phyloP scores from a whole-genome alignment of 2,113 vertebrate genomes.

The Brienomyrus longianalis region DNA sequence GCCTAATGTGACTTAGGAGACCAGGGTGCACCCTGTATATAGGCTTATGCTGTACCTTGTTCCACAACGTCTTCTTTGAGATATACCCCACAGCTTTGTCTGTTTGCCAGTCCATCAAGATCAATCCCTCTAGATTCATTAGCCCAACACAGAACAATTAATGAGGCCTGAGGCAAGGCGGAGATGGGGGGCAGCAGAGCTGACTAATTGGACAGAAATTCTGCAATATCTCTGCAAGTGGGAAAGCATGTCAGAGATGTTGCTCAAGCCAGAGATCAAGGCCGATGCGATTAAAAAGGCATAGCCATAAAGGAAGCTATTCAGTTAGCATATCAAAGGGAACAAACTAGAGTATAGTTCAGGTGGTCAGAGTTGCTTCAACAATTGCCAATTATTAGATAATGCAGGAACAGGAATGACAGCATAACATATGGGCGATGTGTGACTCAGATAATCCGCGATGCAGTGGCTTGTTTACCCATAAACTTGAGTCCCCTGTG shows the following conservation, averaged over 20 bases:
- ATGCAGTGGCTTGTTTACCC: background rate
- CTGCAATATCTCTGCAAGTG: background rate
- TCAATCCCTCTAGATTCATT: background rate
- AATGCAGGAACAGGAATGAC: background rate
- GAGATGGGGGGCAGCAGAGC: background rate
- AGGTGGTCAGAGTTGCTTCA: background rate
- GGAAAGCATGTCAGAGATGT: background rate
- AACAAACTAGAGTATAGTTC: background rate
- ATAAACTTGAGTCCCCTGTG: background rate
- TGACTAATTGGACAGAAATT: background rate
- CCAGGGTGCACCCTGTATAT: background rate
- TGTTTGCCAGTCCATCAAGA: background rate
- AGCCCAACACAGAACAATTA: background rate
- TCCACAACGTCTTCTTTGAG: background rate
- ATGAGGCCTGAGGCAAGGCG: background rate
- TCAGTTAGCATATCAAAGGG: background rate
- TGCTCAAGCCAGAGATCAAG: background rate
- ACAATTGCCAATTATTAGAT: background rate
- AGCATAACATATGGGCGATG: background rate
- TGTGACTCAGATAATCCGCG: background rate
- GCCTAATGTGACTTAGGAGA: background rate
- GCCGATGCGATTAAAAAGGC: background rate
- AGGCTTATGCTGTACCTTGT: background rate
- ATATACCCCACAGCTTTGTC: background rate
- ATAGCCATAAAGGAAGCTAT: background rate